Base-by-base conservation (phyloP, 2,113 vertebrate species). In the Takifugu flavidus region DNA sequence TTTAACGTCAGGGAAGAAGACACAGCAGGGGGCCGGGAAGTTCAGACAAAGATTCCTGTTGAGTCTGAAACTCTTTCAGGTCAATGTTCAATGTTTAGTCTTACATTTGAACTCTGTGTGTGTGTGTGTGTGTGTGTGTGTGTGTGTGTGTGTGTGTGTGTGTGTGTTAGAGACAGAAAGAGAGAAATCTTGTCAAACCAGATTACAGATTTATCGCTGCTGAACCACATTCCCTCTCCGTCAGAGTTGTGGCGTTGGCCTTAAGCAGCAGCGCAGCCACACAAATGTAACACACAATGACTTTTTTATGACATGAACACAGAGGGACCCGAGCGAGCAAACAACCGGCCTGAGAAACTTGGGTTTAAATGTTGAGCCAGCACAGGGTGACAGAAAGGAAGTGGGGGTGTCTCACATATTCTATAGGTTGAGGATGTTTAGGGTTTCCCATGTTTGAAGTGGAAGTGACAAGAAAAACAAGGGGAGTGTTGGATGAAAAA, bases 361-460 rank as follows among this genome's bases (percentile, higher is more conserved):
- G 34, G 7, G 34, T 39, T 47, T 47, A 47, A 47, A 47, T 47
- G 39, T 72, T 70, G 39, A 61, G 74, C 72, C 67, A 67, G 34
- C 34, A 1, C 47, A 53, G 28, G 54, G 50, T 31, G 26, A 8
- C 3, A 6, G 6, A 10, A 5, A 13, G 52, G 13, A 45, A 62
- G 78, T 62, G 69, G 25, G 52, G 53, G 42, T 27, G 26, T 53
- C 42, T 8, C 44, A 27, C 51, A 1, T 46, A 1, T 27, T 29
- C 10, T 3, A 44, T 14, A 5, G 13, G n/a, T 2, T 20, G 57
- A 79, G 81, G 82, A 89, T 82, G 83, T 88, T 87, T 81, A 76
- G 67, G 65, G 50, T 52, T 53, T 26, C 28, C 31, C 65, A 63
- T 25, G 61, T 47, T 62, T 62, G 68, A 84, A 79, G 69, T 84